Conservation (phyloP, 2,797 vertebrate species). For the Myiotriccus ornatus region DNA sequence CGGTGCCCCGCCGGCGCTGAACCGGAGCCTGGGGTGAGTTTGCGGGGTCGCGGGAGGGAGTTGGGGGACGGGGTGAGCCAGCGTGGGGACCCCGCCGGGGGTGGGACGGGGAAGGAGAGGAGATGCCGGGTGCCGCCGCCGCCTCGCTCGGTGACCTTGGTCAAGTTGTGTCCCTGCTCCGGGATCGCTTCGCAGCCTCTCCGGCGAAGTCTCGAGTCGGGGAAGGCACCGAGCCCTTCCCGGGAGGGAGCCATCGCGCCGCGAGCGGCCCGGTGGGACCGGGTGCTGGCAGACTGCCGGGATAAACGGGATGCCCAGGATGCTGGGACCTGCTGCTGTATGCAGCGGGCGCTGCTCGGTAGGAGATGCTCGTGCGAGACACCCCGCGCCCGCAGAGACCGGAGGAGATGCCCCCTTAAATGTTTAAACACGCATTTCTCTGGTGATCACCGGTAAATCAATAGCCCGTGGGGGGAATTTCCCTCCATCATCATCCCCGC, state of each 20-base stretch:
- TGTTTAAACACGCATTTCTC: not conserved
- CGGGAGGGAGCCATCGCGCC: not conserved
- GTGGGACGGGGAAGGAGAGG: not conserved
- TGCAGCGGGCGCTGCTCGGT: not conserved
- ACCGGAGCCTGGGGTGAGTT: not conserved
- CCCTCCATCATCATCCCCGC: not conserved
- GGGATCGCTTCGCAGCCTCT: not conserved
- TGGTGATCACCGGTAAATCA: rapidly evolving
- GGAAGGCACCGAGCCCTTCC: not conserved
- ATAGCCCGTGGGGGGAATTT: not conserved
- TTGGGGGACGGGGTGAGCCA: not conserved
- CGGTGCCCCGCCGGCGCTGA: not conserved
- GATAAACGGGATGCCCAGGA: not conserved
- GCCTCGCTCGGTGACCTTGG: constrained; percentile 30
- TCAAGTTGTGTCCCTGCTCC: not conserved
- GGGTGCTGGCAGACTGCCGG: not conserved
- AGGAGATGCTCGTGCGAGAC: not conserved
- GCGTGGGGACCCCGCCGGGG: not conserved
- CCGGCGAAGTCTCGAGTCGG: not conserved
- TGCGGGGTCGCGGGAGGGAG: not conserved
- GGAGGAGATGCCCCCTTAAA: not conserved
- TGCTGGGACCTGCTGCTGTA: not conserved
- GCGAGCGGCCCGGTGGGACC: not conserved
- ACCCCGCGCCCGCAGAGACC: not conserved
- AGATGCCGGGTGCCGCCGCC: not conserved